A percentile compares a stretch with the other conserved stretches of the same genome.
phyloP scores from a whole-genome alignment of 2,888 invertebrate genomes.

The Embidobia sp. region DNA sequence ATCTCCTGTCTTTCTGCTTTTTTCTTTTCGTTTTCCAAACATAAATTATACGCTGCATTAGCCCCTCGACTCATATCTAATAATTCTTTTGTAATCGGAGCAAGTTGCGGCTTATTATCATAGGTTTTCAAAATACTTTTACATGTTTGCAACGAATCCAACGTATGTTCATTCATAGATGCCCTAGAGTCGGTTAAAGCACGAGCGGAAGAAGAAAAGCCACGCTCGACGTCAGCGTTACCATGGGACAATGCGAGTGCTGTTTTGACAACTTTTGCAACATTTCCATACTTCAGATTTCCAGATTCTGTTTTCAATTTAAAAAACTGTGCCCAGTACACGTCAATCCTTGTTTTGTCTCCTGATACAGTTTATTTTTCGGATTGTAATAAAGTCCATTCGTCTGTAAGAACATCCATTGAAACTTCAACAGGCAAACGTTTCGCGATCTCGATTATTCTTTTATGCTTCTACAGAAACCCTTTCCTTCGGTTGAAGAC shows the following conservation, averaged over 20 bases:
- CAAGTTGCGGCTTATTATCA: constrained; percentile 2
- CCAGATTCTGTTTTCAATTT: constrained; percentile 24
- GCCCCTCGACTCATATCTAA: not conserved
- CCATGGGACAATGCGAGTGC: constrained; percentile 53
- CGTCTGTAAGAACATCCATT: constrained; percentile 18
- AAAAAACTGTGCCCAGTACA: constrained; percentile 53
- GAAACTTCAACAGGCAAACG: constrained; percentile 28
- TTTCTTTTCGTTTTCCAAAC: constrained; percentile 5
- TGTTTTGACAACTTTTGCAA: constrained; percentile 48
- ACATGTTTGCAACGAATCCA: constrained; percentile 31
- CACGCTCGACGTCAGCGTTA: constrained; percentile 54
- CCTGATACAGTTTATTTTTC: constrained; percentile 12
- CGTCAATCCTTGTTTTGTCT: constrained; percentile 29
- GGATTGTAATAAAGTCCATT: constrained; percentile 46
- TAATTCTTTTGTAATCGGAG: constrained; percentile 8
- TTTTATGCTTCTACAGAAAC: not conserved
- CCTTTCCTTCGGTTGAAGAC: not conserved
- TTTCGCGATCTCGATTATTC: constrained; percentile 31
- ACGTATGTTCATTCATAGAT: constrained; percentile 50
- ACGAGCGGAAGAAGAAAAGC: constrained; percentile 46
- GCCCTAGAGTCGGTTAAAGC: constrained; percentile 50
- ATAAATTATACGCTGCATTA: not conserved
- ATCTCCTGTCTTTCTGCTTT: constrained; percentile 4
- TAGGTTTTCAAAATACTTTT: not conserved
- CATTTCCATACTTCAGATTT: constrained; percentile 27